Percentiles rank a stretch among this genome's conserved stretches.
Conservation (phyloP, 1,140 invertebrate genomes). For the Eriosoma lanigerum region DNA sequence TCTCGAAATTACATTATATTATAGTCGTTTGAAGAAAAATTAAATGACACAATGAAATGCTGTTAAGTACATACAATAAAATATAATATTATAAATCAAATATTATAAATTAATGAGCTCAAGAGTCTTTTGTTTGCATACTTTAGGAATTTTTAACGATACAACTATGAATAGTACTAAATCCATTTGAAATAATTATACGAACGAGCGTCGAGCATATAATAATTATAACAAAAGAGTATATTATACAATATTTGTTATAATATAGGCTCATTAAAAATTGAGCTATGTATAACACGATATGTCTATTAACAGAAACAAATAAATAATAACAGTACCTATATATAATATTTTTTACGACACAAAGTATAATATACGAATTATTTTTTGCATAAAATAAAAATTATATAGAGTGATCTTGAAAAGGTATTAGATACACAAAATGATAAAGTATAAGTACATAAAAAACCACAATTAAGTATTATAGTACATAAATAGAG, state of each 20-base stretch:
- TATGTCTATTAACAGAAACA: neutral
- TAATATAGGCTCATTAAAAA: neutral
- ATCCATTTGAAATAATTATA: neutral
- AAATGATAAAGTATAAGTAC: neutral
- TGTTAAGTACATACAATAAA: too few relatives aligned
- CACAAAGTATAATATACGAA: neutral
- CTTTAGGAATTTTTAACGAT: too few relatives aligned
- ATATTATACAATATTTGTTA: too few relatives aligned
- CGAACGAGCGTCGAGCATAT: neutral
- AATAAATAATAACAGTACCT: neutral
- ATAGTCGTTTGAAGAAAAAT: neutral
- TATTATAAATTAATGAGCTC: neutral
- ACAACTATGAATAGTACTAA: neutral
- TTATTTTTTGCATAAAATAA: slow-evolving; percentile 3
- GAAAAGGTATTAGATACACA: neutral
- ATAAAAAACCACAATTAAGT: neutral
- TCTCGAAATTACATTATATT: neutral
- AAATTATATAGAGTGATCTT: neutral
- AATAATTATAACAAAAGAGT: neutral
- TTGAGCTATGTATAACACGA: neutral
- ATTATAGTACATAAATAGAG: neutral
- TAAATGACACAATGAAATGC: neutral
- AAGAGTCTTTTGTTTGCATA: neutral
- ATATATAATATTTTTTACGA: neutral
- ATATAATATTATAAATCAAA: neutral